Base-by-base conservation (phyloP, 2,888 invertebrate species). In the Chrysina gloriosa region DNA sequence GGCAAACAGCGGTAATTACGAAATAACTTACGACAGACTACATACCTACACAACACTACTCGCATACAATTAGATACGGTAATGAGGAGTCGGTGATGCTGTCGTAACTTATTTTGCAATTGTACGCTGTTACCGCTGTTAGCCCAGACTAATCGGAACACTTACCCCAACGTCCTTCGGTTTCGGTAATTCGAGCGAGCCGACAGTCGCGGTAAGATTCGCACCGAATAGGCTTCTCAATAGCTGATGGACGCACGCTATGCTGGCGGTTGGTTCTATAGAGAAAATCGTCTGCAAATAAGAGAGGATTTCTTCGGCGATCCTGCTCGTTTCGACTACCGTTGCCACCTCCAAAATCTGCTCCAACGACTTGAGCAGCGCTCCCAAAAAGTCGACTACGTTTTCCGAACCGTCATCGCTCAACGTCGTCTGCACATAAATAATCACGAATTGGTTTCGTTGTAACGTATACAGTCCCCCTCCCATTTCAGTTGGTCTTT, bases 231-330 rank as follows among this genome's bases (percentile, higher is more conserved):
- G 82, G 73, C 92, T 91, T 83, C 93, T 90, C 0, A 90, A 75
- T 2, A 93, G 84, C 80, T 94, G 94, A 34, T 93, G 91, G 0
- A 95, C 90, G 80, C 92, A 92, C 69, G 88, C 86, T 0, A 95
- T 89, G 0, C 92, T 89, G 3, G 85, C 83, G 1, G 90, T 89
- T 0, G 93, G 89, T 65, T 92, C 90, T 34, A 93, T 78, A 6
- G 86, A 84, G 79, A 95, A 89, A 1, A 92, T 89, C 0, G 88
- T 87, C 76, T 90, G 89, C 4, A 94, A 84, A 78, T 94, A 95
- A 73, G 85, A 86, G 0, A 96, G 84, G 11, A 95, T 84, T 82
- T 96, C 95, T 82, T 96, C 95, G 0, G 93, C 90, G 52, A 92
- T 87, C 52, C 87, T 84, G 0, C 91, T 91, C 27, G 91, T 88